Evolutionary conservation across 2,113 vertebrate species (phyloP).

Genomic region (Phylloscopus whistleri): DNA sequence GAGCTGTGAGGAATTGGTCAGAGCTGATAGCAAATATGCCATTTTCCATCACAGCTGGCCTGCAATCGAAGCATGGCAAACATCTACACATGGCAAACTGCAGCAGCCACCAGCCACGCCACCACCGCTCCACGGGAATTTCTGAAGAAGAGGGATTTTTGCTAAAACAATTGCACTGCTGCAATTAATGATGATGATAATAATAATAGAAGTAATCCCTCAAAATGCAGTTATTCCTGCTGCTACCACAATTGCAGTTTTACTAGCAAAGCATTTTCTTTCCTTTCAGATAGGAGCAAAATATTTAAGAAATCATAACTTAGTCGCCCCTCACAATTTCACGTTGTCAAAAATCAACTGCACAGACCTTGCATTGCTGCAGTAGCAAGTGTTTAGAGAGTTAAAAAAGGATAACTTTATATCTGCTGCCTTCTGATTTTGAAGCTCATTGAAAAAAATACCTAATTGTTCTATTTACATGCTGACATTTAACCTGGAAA

Average conservation of each 20-base stretch:
- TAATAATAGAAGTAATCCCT: neutral
- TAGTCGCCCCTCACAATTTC: neutral
- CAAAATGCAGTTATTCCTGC: neutral
- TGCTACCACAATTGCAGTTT: neutral
- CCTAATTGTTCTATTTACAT: neutral
- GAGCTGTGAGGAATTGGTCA: neutral
- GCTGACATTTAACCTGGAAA: constrained; percentile 32
- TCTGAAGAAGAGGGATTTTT: neutral
- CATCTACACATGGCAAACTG: neutral
- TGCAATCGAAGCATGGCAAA: neutral
- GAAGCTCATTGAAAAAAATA: neutral
- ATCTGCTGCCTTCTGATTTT: neutral
- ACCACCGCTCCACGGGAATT: neutral
- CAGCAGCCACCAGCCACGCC: neutral
- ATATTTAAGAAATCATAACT: neutral
- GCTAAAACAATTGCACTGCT: neutral
- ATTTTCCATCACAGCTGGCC: constrained; percentile 22
- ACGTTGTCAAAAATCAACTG: accelerated
- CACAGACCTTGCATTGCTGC: neutral
- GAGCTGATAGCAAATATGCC: neutral
- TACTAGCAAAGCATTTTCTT: neutral
- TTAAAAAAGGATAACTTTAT: neutral
- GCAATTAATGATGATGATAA: neutral
- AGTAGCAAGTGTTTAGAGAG: neutral
- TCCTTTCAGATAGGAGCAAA: neutral